Evolutionary conservation across 2,888 invertebrate species (phyloP), one percentile per base, ranked within the genome.

Genomic region (Tachina fera): DNA sequence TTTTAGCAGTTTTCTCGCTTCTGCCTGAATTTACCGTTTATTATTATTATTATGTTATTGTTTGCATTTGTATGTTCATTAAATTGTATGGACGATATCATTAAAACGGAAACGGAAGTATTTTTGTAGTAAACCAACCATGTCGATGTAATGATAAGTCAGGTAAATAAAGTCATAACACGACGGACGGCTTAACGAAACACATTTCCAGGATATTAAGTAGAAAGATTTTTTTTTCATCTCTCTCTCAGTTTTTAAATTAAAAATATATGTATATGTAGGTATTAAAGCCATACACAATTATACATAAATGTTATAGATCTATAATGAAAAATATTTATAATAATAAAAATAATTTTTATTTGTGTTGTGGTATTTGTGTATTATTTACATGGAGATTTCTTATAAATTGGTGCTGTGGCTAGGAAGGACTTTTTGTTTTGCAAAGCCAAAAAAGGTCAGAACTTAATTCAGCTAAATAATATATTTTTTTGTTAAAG

Each of bases 51-150:
- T 31, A 45, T 81, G 19, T 71, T 39, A 47, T 63, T 79, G 61
- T 56, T 63, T 75, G 39, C 45, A 43, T 76, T 70, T 63, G 61
- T 82, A 13, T 61, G 14, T 70, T 74, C 45, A 43, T 74, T 56
- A 63, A 1, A 70, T 68, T 77, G 58, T 79, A 51, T 70, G 70
- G n/a, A 61, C 56, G 56, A 51, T 77, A 45, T 86, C 75, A 76
- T 86, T 79, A 86, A 86, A 86, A 79, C 63, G 86, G 83, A 86
- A 86, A 86, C 86, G 86, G 86, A 86, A 86, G 86, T 86, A 86
- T 86, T 86, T 86, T 75, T 75, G 76, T 56, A 79, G 79, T 86
- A 86, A 86, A 86, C 75, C 78, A 83, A 75, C 83, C 86, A 86
- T 83, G 83, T 61, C 51, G 86, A 86, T 86, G 78, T 71, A 56